Evolutionary conservation across 2,888 invertebrate genomes (phyloP), one percentile per base, ranked within the genome.

Genomic region (Brachyopa scutellaris): DNA sequence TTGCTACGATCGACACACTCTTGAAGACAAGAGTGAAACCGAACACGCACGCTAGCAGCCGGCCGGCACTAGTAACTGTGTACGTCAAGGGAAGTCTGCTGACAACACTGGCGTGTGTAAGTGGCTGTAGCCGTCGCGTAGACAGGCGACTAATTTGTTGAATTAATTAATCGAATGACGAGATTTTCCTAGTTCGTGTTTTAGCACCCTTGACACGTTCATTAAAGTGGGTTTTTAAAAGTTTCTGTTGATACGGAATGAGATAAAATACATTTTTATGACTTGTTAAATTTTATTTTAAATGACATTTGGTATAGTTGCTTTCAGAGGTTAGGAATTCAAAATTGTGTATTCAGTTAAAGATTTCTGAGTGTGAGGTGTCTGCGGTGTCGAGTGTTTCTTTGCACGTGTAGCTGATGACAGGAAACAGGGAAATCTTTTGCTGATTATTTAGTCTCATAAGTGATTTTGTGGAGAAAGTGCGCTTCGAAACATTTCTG

Each of bases 131-230:
- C 47, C 31, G 11, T n/a, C 47, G 38, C 9, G 38, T 47, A 49
- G 69, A 59, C 59, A 38, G 47, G 9, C 36, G 17, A 49, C 49
- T 70, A 61, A 51, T 70, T 40, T 61, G 19, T 40, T 51, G 70
- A 70, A 70, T 70, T 70, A 59, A 70, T 70, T 70, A 51, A 40
- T 42, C n/a, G 38, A 49, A 40, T 59, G 49, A 26, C 21, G 36
- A 49, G 47, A 59, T 59, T 59, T 70, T 70, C 70, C 49, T 31
- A 38, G 23, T 15, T 9, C 13, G 47, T n/a, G 4, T 9, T 23
- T 67, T 61, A 40, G 59, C 31, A 61, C 40, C 31, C 70, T 61
- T 51, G 59, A 61, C 70, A 70, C 70, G 70, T 70, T 51, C 51
- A 59, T 11, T 45, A 57, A 36, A 45, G 61, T 49, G 29, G 57